Evolutionary conservation across 2,888 invertebrate genomes (phyloP).

Genomic region (Apodemia duryi): DNA sequence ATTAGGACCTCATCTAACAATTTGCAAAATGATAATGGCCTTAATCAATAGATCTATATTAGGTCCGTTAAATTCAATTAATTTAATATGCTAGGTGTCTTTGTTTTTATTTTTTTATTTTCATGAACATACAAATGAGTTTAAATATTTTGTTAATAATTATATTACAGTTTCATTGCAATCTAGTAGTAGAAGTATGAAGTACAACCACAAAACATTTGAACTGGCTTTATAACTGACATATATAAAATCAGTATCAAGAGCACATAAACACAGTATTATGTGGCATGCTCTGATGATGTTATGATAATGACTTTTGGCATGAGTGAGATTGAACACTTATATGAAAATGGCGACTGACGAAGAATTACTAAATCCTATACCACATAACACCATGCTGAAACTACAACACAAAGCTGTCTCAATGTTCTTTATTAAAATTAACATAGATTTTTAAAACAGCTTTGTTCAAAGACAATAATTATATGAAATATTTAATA

Average conservation of each 20-base stretch:
- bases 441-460: conserved; percentile 29
- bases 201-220: conserved; percentile 61
- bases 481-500: conserved; percentile 1
- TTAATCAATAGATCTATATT: no score
- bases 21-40: no score
- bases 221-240: conserved; percentile 63
- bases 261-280: conserved; percentile 65
- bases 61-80: no score
- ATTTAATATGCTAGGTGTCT: no score
- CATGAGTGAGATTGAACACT: conserved; percentile 31
- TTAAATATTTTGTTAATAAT: background rate
- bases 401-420: conserved; percentile 25
- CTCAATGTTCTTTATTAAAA: conserved; percentile 23
- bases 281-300: conserved; percentile 64
- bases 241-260: conserved; percentile 54
- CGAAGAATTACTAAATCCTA: conserved; percentile 31
- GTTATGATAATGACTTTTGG: conserved; percentile 31
- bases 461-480: conserved; percentile 19
- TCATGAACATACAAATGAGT: no score
- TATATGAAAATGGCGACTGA: conserved; percentile 18
- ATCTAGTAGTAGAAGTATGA: background rate
- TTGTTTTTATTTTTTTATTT: no score
- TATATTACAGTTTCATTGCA: conserved; percentile 7
- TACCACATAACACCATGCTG: conserved; percentile 77
- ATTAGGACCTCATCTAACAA: no score